A percentile compares a stretch with the other conserved stretches of the same genome.
These are phyloP conservation scores for Ciconia stormi DNA, from an alignment of 2,113 vertebrate species.

Conservation along the genomic window DNA sequence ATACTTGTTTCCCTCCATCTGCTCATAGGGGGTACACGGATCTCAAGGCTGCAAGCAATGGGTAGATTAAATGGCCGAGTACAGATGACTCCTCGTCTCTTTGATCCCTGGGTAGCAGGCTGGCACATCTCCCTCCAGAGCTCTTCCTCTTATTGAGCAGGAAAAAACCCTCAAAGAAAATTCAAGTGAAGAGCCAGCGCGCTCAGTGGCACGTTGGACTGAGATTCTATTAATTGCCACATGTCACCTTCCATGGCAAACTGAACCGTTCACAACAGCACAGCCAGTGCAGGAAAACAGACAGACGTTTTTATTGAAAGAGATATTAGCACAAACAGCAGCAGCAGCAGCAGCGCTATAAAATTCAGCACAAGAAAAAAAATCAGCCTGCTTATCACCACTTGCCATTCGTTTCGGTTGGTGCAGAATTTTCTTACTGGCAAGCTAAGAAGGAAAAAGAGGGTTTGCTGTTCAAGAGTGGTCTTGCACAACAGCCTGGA, in stretches of 20 bases:
- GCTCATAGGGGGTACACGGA: not conserved
- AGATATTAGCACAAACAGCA: not conserved
- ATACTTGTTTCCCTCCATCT: not conserved
- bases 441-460: not conserved
- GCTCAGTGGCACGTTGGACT: fast-evolving
- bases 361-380: not conserved
- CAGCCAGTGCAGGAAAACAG: not conserved
- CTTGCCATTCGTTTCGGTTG: not conserved
- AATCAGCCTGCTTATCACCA: not conserved
- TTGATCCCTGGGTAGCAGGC: not conserved
- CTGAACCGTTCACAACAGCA: not conserved
- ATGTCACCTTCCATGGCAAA: not conserved
- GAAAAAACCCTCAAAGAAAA: not conserved
- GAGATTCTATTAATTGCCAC: not conserved
- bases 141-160: not conserved
- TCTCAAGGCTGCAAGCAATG: not conserved
- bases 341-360: not conserved
- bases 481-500: not conserved
- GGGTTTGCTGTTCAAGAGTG: not conserved
- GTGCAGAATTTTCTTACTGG: not conserved
- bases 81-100: not conserved
- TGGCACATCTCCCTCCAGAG: not conserved
- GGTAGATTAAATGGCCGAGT: not conserved
- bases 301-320: not conserved
- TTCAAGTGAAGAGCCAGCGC: not conserved